Base-by-base conservation (phyloP, 2,888 invertebrate species). In the Polietes domitor region DNA sequence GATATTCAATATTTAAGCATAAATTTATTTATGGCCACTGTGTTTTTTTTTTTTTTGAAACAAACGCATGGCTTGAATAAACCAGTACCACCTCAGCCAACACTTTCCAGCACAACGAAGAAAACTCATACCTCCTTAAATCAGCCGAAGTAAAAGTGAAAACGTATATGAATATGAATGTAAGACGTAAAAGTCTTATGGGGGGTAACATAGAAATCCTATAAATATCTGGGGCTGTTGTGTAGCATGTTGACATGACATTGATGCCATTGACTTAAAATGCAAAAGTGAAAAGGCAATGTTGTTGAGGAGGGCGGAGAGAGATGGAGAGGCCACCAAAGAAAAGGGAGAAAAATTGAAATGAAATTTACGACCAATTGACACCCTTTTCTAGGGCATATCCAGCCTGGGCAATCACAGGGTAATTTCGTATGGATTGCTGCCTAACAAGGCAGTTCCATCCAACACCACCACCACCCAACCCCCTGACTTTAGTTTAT, bases 191-290 rank as follows among this genome's bases (percentile, higher is more conserved):
- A 61, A n/a, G n/a, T 32, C 9, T 15, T 15, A 28, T 32, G n/a
- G 15, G 12, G 1, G 15, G 19, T n/a, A n/a, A n/a, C n/a, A 19
- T 15, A 65, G 21, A 43, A 43, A 28, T 68, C 43, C 24, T 24
- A 43, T 43, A 24, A 43, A 68, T 41, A 41, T 24, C 6, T 9
- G 10, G 68, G 68, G 43, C 24, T 68, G 41, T 28, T 32, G 17
- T 21, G 90, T 89, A 91, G 88, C 90, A 90, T 91, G 89, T 90
- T 90, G 91, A 88, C 87, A 87, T 90, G 90, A 91, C 91, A 89
- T 85, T 86, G 86, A 80, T 79, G 85, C 71, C 65, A 84, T 61
- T 82, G 83, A 83, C 77, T 79, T 77, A 17, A 37, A 61, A 15
- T 55, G 63, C 74, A 55, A 43, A 73, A 63, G 61, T 50, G 74